These are phyloP conservation scores for Archocentrus centrarchus DNA, from an alignment of 2,113 vertebrate species.

Conservation along the genomic window DNA sequence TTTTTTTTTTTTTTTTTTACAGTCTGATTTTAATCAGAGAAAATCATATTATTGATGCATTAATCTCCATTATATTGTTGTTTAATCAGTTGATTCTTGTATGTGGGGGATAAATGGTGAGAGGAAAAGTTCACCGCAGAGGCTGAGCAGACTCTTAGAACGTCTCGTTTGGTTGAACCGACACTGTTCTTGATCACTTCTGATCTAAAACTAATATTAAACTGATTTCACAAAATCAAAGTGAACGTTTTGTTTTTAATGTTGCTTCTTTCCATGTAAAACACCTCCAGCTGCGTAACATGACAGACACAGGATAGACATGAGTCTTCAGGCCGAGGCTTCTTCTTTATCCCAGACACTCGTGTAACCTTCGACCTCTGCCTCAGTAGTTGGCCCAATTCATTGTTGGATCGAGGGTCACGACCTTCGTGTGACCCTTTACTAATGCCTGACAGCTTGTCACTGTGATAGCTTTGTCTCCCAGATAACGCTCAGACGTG, in stretches of 20 bases:
- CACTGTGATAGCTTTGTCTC: conserved; percentile 7
- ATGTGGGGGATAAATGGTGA: not conserved
- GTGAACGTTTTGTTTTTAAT: not conserved
- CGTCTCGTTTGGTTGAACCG: not conserved
- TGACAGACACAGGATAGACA: not conserved
- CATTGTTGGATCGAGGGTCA: conserved; percentile 13
- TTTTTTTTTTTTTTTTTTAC: not conserved
- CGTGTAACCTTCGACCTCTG: conserved; percentile 29
- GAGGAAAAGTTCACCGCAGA: not conserved
- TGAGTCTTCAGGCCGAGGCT: not conserved
- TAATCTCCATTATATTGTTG: conserved; percentile 9
- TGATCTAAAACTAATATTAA: too few species aligned
- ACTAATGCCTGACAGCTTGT: not conserved
- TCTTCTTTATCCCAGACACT: not conserved
- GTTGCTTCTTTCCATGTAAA: not conserved
- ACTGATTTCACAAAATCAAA: not conserved
- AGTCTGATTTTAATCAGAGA: conserved; percentile 2
- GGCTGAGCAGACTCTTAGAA: not conserved
- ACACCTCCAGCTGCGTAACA: too few species aligned
- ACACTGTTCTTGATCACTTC: not conserved
- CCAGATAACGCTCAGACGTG: not conserved
- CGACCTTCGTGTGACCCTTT: not conserved
- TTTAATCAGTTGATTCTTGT: not conserved
- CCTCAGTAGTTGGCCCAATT: not conserved
- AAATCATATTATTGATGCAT: not conserved